Percentiles rank a stretch among this genome's conserved stretches.
phyloP scores from a whole-genome alignment of 2,797 vertebrate genomes.

The Anableps anableps region DNA sequence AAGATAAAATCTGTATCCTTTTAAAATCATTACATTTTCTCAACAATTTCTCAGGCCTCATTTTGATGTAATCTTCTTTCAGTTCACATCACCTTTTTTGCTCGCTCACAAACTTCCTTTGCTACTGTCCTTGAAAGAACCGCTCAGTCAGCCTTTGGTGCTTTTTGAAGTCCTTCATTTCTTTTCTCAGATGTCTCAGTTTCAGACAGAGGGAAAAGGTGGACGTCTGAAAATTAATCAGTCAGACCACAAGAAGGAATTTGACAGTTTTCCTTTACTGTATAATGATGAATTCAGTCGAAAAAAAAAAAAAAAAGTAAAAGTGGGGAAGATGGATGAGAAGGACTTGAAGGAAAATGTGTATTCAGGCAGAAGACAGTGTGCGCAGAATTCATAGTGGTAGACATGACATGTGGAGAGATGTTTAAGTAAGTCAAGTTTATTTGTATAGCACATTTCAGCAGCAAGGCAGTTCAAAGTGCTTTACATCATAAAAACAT shows the following conservation, averaged over 20 bases:
- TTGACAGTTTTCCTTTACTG: conserved; percentile 42
- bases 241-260: conserved; percentile 41
- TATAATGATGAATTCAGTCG: conserved; percentile 37
- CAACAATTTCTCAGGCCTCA: not conserved
- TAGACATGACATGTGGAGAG: not conserved
- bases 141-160: conserved; percentile 24
- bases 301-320: not conserved
- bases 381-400: not conserved
- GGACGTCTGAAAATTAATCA: conserved; percentile 50
- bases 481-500: too few species aligned
- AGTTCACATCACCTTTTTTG: conserved; percentile 8
- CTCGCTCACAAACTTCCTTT: conserved; percentile 16
- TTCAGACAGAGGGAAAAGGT: conserved; percentile 43
- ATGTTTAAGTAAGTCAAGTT: too few species aligned
- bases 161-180: conserved; percentile 51
- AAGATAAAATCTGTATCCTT: not conserved
- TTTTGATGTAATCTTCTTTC: conserved; percentile 2
- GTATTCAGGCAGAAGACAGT: not conserved
- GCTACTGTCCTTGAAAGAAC: conserved; percentile 52
- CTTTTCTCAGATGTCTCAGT: conserved; percentile 35
- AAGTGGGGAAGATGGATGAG: conserved; percentile 20
- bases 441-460: too few species aligned
- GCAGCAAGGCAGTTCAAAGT: too few species aligned
- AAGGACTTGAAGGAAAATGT: conserved; percentile 1
- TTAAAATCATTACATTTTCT: not conserved